Evolutionary conservation across 2,888 invertebrate species (phyloP).

Genomic region (Leptopilina syphax): DNA sequence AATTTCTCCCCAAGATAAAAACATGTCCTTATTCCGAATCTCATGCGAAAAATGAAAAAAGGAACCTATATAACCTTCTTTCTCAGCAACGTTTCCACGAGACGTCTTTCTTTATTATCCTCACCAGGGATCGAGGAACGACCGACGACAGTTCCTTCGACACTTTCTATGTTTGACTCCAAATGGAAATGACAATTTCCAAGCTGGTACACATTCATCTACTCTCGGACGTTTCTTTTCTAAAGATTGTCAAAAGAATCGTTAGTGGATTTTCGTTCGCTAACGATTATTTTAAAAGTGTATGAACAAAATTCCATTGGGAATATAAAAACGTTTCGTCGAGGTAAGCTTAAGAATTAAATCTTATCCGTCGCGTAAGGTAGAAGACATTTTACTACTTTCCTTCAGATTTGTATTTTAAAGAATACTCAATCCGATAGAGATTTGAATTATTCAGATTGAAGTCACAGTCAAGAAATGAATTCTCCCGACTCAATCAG

Average conservation of each 20-base stretch:
- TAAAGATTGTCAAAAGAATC: slow-evolving; percentile 40
- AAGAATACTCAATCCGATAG: slow-evolving; percentile 32
- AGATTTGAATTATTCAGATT: slow-evolving; percentile 32
- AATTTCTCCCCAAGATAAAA: neutral
- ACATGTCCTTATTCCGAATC: neutral
- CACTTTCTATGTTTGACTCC: slow-evolving; percentile 36
- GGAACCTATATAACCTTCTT: neutral
- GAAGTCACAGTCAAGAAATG: slow-evolving; percentile 18
- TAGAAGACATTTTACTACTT: slow-evolving; percentile 26
- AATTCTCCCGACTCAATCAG: slow-evolving; percentile 31
- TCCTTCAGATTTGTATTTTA: slow-evolving; percentile 31
- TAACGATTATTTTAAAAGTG: slow-evolving; percentile 28
- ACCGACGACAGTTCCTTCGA: slow-evolving; percentile 36
- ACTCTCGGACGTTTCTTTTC: slow-evolving; percentile 43
- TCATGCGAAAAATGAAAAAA: slow-evolving; percentile 22
- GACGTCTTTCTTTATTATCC: slow-evolving; percentile 38
- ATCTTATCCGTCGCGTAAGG: slow-evolving; percentile 12
- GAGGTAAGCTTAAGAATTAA: slow-evolving; percentile 23
- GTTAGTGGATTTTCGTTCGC: slow-evolving; percentile 35
- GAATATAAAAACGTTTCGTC: slow-evolving; percentile 33
- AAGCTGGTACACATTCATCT: slow-evolving; percentile 51
- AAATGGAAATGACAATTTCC: slow-evolving; percentile 52
- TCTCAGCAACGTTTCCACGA: slow-evolving; percentile 5
- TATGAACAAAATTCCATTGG: slow-evolving; percentile 22
- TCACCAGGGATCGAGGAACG: slow-evolving; percentile 25